Base-by-base conservation (phyloP, 2,888 invertebrate genomes). In the Folsomia manolachei region DNA sequence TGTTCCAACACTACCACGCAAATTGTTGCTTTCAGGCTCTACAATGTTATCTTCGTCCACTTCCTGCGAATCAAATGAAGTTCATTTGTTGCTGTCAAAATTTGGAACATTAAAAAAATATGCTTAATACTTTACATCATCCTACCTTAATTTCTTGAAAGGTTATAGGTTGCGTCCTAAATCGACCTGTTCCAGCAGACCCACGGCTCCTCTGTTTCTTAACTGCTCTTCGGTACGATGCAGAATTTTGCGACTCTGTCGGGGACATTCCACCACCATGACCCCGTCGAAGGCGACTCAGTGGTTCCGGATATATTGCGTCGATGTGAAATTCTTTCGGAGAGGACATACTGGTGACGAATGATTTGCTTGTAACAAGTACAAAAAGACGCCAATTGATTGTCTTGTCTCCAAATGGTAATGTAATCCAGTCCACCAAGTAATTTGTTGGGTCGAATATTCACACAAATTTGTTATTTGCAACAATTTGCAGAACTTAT, bases 141-240 rank as follows among this genome's bases (percentile, higher is more conserved):
- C 65, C 26, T 71, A 88, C 89, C 86, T 89, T 88, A 79, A 91
- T 91, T 85, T 91, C 91, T 56, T 90, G 89, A 83, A 91, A 91
- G 62, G 91, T 91, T 78, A 91, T 89, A 1, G 91, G 90, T 83
- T 89, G 89, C 51, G 91, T 90, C 80, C 81, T 75, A 70, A 81
- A 81, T 24, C 81, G 73, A 4, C 75, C 75, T 21, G 27, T 52
- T 11, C 75, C 74, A 51, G 74, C 68, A 56, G 84, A 76, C 56
- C 83, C 79, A 83, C 86, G 75, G 77, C 85, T 82, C 81, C 86
- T 84, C 80, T 87, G 86, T 80, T 87, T 87, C 70, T 86, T 86
- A 79, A 84, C 88, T 79, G 86, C 87, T 62, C 84, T 80, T 60
- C 83, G 80, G 77, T 82, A 82, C 14, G 82, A 78, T 23, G 82